These are phyloP conservation scores for Psittacara wagleri DNA, from an alignment of 2,113 vertebrate genomes.

Conservation along the genomic window DNA sequence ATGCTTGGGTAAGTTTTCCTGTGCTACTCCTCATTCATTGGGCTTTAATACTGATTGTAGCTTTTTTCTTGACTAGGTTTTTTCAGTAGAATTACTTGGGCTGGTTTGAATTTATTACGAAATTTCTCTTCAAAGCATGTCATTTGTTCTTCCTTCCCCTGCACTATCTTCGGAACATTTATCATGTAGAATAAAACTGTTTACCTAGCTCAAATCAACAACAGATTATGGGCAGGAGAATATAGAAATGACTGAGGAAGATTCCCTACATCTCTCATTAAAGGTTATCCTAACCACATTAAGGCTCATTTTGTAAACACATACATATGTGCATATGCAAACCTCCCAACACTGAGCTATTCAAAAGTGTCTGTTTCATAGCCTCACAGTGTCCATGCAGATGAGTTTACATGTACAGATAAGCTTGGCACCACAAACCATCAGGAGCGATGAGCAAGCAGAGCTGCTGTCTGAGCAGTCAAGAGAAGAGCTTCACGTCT, in stretches of 20 bases:
- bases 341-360: neutral
- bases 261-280: neutral
- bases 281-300: neutral
- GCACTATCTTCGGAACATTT: neutral
- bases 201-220: neutral
- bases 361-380: neutral
- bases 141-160: neutral
- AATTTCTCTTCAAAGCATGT: neutral
- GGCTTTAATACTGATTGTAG: neutral
- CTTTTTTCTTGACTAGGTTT: neutral
- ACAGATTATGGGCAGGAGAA: neutral
- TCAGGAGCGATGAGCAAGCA: neutral
- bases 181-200: neutral
- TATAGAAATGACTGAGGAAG: neutral
- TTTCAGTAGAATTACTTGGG: neutral
- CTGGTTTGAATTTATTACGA: neutral
- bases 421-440: neutral
- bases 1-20: neutral
- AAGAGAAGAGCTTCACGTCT: neutral
- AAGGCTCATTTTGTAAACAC: neutral
- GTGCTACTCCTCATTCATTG: neutral
- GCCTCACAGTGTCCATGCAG: neutral
- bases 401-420: fast-evolving
- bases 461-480: neutral
- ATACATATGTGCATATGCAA: fast-evolving